These are phyloP conservation scores for Homalodisca vitripennis DNA, from an alignment of 1,140 invertebrate species.

Conservation along the genomic window DNA sequence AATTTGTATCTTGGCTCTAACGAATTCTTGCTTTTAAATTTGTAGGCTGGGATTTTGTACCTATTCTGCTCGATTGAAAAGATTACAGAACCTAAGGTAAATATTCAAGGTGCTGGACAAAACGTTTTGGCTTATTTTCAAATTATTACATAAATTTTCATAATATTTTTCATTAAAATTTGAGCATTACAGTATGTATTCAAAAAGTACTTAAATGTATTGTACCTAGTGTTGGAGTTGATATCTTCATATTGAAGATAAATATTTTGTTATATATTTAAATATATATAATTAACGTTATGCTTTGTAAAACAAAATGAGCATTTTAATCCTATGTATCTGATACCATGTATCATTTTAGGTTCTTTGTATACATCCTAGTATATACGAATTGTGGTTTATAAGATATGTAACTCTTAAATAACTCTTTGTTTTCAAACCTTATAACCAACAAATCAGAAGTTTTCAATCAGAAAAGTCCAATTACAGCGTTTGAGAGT, in stretches of 20 bases:
- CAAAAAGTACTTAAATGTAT: neutral
- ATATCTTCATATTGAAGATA: conserved; percentile 40
- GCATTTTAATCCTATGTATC: conserved; percentile 29
- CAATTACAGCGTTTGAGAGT: neutral
- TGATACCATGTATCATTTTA: conserved; percentile 37
- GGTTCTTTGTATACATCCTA: conserved; percentile 27
- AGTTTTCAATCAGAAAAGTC: too few relatives aligned
- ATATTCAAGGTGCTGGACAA: neutral
- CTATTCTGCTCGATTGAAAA: too few relatives aligned
- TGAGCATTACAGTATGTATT: neutral
- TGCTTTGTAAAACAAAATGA: conserved; percentile 33
- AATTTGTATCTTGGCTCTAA: too few relatives aligned
- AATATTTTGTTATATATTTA: conserved; percentile 32
- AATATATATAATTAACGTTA: conserved; percentile 10
- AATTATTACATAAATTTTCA: neutral
- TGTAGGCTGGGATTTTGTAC: too few relatives aligned
- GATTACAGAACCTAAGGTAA: neutral
- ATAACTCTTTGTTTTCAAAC: neutral
- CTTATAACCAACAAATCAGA: too few relatives aligned
- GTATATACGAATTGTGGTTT: conserved; percentile 20
- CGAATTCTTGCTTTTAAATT: too few relatives aligned
- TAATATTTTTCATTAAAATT: neutral
- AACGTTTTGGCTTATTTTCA: neutral
- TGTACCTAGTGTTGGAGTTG: conserved; percentile 9
- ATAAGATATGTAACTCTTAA: neutral